Evolutionary conservation across 2,888 invertebrate genomes (phyloP), one percentile per base, ranked within the genome.

Genomic region (Nasonovia ribisnigri): DNA sequence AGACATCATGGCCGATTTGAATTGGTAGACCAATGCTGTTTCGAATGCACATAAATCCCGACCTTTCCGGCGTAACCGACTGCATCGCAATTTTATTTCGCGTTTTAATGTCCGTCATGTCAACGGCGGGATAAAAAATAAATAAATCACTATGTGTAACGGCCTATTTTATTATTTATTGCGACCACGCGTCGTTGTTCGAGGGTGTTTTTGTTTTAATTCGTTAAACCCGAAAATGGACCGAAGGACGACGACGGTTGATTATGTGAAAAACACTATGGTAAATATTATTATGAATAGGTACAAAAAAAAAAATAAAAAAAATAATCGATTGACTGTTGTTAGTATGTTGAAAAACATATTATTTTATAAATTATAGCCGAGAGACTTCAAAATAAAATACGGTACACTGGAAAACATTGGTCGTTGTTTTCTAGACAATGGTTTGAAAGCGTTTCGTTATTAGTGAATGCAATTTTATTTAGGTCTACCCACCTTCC

Each of bases 151-250:
- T 54, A 26, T 36, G 10, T 24, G 51, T 84, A 84, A 84, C 84
- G 51, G 84, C 51, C 42, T 84, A 67, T 91, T 91, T 54, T 91
- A 84, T 84, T 84, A 84, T 91, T 84, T 91, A 91, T 91, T 29
- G 42, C 29, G 24, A 16, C 51, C 43, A 29, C 24, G 43, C 26
- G 54, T 26, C 54, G 24, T 43, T 84, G 43, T 84, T 84, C 11
- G 29, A 26, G 90, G n/a, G 60, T 1, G 29, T 42, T 90, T 60
- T 90, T 24, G 51, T 26, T 36, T 51, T 48, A 77, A 84, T 60
- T 43, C 51, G 42, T 51, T 42, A 43, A 43, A 43, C 43, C n/a
- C 43, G 29, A 43, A 89, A 89, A 43, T 20, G 16, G 42, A 88
- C 26, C 10, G 46, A 60, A 60, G 4, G 60, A 46, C 60, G 26